Conservation (phyloP, 2,888 invertebrate species). For the Dynastes grantii region DNA sequence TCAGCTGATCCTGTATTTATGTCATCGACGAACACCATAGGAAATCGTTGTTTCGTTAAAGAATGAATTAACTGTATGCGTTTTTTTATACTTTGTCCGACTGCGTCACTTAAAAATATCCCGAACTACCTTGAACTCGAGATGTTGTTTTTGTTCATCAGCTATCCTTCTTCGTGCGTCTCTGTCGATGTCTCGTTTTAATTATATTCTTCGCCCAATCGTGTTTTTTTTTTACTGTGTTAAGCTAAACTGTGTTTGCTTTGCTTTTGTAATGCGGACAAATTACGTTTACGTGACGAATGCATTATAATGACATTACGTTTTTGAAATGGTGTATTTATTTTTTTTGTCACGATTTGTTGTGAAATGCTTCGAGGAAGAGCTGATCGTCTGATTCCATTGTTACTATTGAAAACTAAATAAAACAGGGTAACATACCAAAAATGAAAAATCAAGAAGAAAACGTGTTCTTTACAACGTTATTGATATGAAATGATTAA, state of each 20-base stretch:
- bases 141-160: slow-evolving; percentile 19
- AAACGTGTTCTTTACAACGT: too few relatives aligned
- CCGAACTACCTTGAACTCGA: slow-evolving; percentile 43
- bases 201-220: slow-evolving; percentile 13
- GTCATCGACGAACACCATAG: background rate
- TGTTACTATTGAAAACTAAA: too few relatives aligned
- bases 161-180: background rate
- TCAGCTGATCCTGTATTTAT: slow-evolving; percentile 12
- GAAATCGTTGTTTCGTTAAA: slow-evolving; percentile 5
- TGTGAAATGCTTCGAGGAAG: too few relatives aligned
- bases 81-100: slow-evolving; percentile 12
- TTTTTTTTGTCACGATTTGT: too few relatives aligned
- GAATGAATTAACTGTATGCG: background rate
- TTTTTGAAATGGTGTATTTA: too few relatives aligned
- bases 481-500: too few relatives aligned
- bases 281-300: too few relatives aligned
- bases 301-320: too few relatives aligned
- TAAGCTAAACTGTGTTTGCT: background rate
- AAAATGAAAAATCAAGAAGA: too few relatives aligned
- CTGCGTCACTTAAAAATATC: slow-evolving; percentile 29
- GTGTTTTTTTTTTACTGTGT: slow-evolving; percentile 2
- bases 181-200: background rate
- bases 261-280: background rate
- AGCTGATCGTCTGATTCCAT: too few relatives aligned
- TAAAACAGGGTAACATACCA: too few relatives aligned